Base-by-base conservation (phyloP, 2,888 invertebrate genomes). In the Slavum lentiscoides region DNA sequence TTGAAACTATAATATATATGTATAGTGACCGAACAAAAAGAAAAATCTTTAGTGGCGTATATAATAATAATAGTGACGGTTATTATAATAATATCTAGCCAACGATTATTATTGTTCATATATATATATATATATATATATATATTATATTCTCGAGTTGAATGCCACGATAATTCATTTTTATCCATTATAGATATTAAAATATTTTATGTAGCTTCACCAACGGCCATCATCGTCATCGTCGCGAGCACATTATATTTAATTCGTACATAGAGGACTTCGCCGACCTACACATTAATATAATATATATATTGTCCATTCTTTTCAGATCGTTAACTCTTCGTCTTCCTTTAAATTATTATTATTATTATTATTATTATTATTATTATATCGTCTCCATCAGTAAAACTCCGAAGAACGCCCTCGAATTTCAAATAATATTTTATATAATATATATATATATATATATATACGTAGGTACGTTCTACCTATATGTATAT, bases 351-450 rank as follows among this genome's bases (percentile, higher is more conserved):
- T 68, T 68, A 62, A n/a, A 68, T 68, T 69, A 68, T 74, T 30
- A 30, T 30, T 30, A 30, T 30, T 30, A 30, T 30, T 30, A 30
- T n/a, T n/a, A n/a, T n/a, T n/a, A n/a, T n/a, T 73, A 73, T 61
- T 49, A 49, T 73, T 73, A 73, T 74, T 74, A 74, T 74, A 62
- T n/a, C 53, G 49, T 61, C 49, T 62, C n/a, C n/a, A n/a, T n/a
- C n/a, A n/a, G n/a, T n/a, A n/a, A n/a, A n/a, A n/a, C n/a, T n/a
- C 62, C 49, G 13, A 19, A 30, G 49, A 74, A n/a, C 62, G 19
- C 30, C 61, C n/a, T 30, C 49, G 43, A 49, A 74, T 62, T 72
- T 72, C 21, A 21, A 21, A 66, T 55, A 21, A 15, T 68, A 49
- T 67, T 13, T 9, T 67, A 49, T 67, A n/a, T 43, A 21, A 53